A percentile compares a stretch with the other conserved stretches of the same genome.
phyloP scores from a whole-genome alignment of 2,797 vertebrate species.

The Oryzias sinensis region DNA sequence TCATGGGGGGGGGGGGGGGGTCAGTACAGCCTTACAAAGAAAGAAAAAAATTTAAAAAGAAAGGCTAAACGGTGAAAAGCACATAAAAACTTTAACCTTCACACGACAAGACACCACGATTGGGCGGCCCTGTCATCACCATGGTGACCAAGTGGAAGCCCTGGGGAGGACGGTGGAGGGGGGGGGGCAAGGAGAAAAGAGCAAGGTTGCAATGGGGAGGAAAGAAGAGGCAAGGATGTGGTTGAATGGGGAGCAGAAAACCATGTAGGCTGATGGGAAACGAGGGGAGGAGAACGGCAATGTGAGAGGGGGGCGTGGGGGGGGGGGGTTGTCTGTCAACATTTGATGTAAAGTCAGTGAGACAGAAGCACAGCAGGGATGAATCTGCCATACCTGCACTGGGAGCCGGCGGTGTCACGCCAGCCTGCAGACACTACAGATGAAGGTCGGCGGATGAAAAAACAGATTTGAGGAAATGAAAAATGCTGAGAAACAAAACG shows the following conservation, averaged over 20 bases:
- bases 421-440: constrained; percentile 55
- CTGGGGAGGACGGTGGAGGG: constrained; percentile 67
- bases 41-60: constrained; percentile 3
- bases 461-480: constrained; percentile 37
- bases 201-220: constrained; percentile 13
- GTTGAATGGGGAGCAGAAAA: constrained; percentile 10
- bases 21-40: constrained; percentile 10
- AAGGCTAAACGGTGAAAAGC: constrained; percentile 35
- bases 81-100: constrained; percentile 77
- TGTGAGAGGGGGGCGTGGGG: constrained; percentile 16
- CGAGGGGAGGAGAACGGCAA: constrained; percentile 6
- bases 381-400: constrained; percentile 69
- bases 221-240: constrained; percentile 12
- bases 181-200: constrained; percentile 29
- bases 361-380: constrained; percentile 64
- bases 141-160: constrained; percentile 73
- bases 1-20: neutral
- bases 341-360: constrained; percentile 76
- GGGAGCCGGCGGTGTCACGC: constrained; percentile 47
- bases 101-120: constrained; percentile 57
- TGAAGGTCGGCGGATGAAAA: constrained; percentile 58
- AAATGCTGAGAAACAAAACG: constrained; percentile 52
- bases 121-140: constrained; percentile 65
- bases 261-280: constrained; percentile 35
- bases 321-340: constrained; percentile 36